Evolutionary conservation across 2,797 vertebrate species (phyloP), one percentile per base, ranked within the genome.

Genomic region (Anas bahamensis): DNA sequence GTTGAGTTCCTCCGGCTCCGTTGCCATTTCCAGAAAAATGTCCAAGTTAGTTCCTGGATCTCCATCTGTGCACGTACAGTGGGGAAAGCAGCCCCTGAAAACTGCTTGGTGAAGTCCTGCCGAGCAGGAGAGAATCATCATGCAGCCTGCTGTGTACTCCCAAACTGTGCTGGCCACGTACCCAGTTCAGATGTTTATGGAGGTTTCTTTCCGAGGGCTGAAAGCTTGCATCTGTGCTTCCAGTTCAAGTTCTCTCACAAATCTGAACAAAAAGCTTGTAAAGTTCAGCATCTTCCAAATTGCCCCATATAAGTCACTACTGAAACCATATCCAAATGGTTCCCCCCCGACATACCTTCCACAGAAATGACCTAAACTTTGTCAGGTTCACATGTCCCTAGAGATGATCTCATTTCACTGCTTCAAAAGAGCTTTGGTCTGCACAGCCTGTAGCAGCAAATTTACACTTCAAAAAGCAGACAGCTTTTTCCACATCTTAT

Each of bases 381-480:
- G 97, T 97, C 97, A 97, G 97, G 98, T 98, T 98, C 97, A 89
- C 97, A 94, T 98, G 98, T 98, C 98, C 98, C 98, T 95, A 93
- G 97, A 98, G 98, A 98, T 98, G 98, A 98, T 98, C 97, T 97
- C 97, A 98, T 98, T 98, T 98, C 98, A 98, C 96, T 98, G 98
- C 98, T 98, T 98, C 98, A 98, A 98, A 98, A 98, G 97, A 98
- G 97, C 98, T 98, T 98, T 98, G 98, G 97, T 98, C 98, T 98
- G 97, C 97, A 97, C 97, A 98, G 97, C 98, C 98, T 97, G 97
- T 98, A 98, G 98, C 97, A 98, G 98, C 97, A 98, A 98, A 98
- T 98, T 98, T 98, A 98, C 98, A 98, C 98, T 98, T 98, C 98
- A 98, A 98, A 98, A 98, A 98, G 98, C 97, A 98, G 98, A 98